A percentile compares a stretch with the other conserved stretches of the same genome.
These are phyloP conservation scores for Stegophylla sp. DNA, from an alignment of 2,888 invertebrate genomes.

Conservation along the genomic window DNA sequence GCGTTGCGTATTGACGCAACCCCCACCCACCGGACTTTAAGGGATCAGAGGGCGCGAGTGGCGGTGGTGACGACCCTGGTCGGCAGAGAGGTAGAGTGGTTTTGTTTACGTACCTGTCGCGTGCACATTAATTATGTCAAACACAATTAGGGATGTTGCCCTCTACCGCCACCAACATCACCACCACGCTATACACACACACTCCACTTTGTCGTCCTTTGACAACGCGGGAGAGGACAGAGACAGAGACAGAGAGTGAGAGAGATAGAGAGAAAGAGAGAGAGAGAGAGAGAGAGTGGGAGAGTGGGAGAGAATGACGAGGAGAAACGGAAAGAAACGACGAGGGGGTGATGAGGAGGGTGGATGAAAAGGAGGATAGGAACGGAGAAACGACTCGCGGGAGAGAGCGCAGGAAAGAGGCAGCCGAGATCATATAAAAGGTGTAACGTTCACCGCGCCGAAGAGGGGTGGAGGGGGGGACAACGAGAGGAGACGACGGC, in stretches of 20 bases:
- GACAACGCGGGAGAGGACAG: not conserved
- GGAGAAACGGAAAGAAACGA: not conserved
- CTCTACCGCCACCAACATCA: not conserved
- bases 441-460: slow-evolving; percentile 8
- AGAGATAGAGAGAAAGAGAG: not conserved
- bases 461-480: not conserved
- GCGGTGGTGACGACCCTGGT: not conserved
- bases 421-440: slow-evolving; percentile 1
- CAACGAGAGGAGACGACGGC: no score
- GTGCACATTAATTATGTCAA: slow-evolving; percentile 55
- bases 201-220: no score
- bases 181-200: not conserved
- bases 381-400: not conserved
- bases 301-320: not conserved
- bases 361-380: not conserved
- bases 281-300: not conserved
- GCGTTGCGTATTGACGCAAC: slow-evolving; percentile 1
- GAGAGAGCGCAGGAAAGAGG: not conserved
- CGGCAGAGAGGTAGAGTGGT: slow-evolving; percentile 12
- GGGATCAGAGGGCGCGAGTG: not conserved
- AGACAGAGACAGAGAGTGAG: not conserved
- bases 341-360: not conserved
- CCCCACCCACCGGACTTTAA: no score
- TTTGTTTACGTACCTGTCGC: slow-evolving; percentile 52
- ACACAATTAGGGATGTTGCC: slow-evolving; percentile 53